Evolutionary conservation across 1,140 invertebrate species (phyloP).

Genomic region (Drosophila quadrilineata): DNA sequence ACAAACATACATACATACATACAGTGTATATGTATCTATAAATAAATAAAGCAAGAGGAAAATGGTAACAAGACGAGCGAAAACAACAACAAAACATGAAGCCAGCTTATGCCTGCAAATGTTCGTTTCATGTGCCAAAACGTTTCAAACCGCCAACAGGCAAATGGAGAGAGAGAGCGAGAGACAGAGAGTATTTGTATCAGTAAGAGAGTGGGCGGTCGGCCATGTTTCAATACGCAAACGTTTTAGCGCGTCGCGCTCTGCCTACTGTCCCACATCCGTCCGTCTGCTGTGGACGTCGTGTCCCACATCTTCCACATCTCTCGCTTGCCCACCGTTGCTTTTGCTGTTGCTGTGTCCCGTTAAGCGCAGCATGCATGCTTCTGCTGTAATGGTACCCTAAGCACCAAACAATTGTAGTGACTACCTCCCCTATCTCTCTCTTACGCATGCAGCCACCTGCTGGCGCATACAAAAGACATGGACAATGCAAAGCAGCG

Average conservation of each 20-base stretch:
- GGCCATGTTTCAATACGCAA: slow-evolving; percentile 36
- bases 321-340: slow-evolving; percentile 3
- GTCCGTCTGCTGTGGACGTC: slow-evolving; percentile 13
- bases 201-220: slow-evolving; percentile 1
- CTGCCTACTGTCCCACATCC: slow-evolving; percentile 5
- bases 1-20: too few relatives aligned
- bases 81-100: slow-evolving; percentile 2
- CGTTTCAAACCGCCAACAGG: slow-evolving; percentile 15
- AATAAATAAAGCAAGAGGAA: background rate
- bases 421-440: background rate
- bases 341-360: slow-evolving; percentile 5
- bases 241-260: slow-evolving; percentile 17
- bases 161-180: background rate
- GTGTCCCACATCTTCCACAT: slow-evolving; percentile 38
- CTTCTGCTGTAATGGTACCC: slow-evolving; percentile 35
- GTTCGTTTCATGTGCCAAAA: slow-evolving; percentile 31
- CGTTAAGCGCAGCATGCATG: slow-evolving; percentile 48
- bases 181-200: too few relatives aligned
- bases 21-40: too few relatives aligned
- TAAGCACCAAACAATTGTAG: slow-evolving; percentile 34
- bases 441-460: slow-evolving; percentile 21
- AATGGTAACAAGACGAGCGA: slow-evolving; percentile 18
- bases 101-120: slow-evolving; percentile 23
- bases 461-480: slow-evolving; percentile 17
- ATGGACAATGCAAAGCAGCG: slow-evolving; percentile 8